Conservation (phyloP, 2,888 invertebrate species). For the Drepana falcataria region DNA sequence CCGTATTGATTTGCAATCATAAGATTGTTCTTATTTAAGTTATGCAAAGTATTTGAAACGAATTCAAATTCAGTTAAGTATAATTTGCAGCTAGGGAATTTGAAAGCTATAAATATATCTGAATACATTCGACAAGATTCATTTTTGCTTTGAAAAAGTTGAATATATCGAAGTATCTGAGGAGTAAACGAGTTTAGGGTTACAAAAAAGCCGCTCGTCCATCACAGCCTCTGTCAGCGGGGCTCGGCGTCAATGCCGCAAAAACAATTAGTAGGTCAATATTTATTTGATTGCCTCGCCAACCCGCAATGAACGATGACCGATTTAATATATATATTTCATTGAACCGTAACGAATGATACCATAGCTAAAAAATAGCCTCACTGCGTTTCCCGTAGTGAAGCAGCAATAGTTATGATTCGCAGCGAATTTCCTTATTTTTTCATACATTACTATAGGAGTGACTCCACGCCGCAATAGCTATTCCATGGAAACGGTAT, state of each 20-base stretch:
- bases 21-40: constrained; percentile 47
- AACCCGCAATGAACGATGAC: constrained; percentile 50
- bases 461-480: too few relatives aligned
- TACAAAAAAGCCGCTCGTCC: constrained; percentile 63
- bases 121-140: constrained; percentile 28
- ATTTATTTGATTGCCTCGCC: constrained; percentile 68
- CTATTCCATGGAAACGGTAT: too few relatives aligned
- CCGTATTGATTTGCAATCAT: constrained; percentile 57
- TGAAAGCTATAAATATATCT: constrained; percentile 28
- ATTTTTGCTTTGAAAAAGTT: constrained; percentile 14
- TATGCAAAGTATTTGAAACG: constrained; percentile 50
- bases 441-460: too few relatives aligned
- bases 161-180: constrained; percentile 44
- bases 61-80: constrained; percentile 35
- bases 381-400: too few relatives aligned
- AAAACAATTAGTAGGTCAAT: constrained; percentile 76
- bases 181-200: constrained; percentile 49
- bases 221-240: constrained; percentile 71
- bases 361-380: background rate
- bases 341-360: background rate
- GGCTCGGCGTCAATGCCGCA: constrained; percentile 63
- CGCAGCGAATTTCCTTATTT: too few relatives aligned
- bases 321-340: constrained; percentile 15
- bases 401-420: too few relatives aligned
- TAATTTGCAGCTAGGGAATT: constrained; percentile 30